Percentiles rank a stretch among this genome's conserved stretches.
These are phyloP conservation scores for Tetrao urogallus DNA, from an alignment of 2,113 vertebrate genomes.

Conservation along the genomic window DNA sequence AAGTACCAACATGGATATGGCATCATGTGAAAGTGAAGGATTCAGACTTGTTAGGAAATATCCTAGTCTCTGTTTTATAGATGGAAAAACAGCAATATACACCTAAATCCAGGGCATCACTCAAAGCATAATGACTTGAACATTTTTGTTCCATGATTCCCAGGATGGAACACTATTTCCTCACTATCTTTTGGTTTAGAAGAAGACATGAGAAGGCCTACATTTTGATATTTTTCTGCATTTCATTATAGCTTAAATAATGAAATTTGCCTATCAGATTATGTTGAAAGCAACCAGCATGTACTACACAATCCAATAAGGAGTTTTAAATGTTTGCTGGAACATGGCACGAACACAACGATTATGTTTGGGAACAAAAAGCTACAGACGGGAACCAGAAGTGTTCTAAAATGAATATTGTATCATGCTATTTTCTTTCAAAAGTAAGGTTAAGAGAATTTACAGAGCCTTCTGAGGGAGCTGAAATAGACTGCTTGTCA, in stretches of 20 bases:
- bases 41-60: neutral
- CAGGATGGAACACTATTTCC: neutral
- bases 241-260: neutral
- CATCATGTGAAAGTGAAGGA: neutral
- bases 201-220: accelerated
- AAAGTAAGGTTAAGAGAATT: neutral
- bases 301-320: neutral
- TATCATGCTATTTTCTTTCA: neutral
- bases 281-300: neutral
- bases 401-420: neutral
- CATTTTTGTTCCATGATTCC: neutral
- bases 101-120: neutral
- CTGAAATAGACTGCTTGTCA: neutral
- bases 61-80: too few species aligned
- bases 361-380: neutral
- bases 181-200: neutral
- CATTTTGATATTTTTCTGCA: neutral
- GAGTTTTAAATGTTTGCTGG: neutral
- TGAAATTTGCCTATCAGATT: neutral
- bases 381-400: neutral
- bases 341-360: neutral
- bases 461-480: neutral
- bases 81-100: neutral
- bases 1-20: neutral
- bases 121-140: neutral